Evolutionary conservation across 2,113 vertebrate genomes (phyloP).

Genomic region (Chitala chitala): DNA sequence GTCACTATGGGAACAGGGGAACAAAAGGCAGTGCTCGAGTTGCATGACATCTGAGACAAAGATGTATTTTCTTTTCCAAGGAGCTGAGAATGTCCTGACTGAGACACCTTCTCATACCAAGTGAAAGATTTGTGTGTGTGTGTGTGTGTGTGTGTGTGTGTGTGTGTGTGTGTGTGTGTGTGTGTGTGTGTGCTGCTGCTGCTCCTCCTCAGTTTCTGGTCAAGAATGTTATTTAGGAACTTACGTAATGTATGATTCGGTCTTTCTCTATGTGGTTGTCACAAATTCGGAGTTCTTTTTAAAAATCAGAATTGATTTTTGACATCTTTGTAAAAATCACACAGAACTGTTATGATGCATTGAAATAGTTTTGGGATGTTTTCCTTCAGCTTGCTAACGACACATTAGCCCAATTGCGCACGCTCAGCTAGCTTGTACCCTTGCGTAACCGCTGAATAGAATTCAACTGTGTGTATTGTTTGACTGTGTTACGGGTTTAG

Average conservation of each 20-base stretch:
- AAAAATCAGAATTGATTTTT: background rate
- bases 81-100: background rate
- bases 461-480: background rate
- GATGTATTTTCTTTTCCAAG: slow-evolving; percentile 32
- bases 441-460: background rate
- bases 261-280: background rate
- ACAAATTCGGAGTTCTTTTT: background rate
- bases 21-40: slow-evolving; percentile 42
- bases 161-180: background rate
- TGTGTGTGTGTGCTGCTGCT: background rate
- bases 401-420: background rate
- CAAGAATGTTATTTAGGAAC: too few species aligned
- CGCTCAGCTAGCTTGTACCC: too few species aligned
- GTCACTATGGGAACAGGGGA: slow-evolving; percentile 53
- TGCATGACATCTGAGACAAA: slow-evolving; percentile 49
- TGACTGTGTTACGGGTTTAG: background rate
- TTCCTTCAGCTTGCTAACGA: background rate
- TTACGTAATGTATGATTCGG: too few species aligned
- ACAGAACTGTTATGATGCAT: too few species aligned
- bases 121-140: background rate
- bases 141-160: background rate
- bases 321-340: too few species aligned
- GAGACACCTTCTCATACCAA: background rate
- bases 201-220: background rate
- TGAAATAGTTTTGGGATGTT: background rate